Evolutionary conservation across 2,888 invertebrate species (phyloP).

Genomic region (Thelaira solivaga): DNA sequence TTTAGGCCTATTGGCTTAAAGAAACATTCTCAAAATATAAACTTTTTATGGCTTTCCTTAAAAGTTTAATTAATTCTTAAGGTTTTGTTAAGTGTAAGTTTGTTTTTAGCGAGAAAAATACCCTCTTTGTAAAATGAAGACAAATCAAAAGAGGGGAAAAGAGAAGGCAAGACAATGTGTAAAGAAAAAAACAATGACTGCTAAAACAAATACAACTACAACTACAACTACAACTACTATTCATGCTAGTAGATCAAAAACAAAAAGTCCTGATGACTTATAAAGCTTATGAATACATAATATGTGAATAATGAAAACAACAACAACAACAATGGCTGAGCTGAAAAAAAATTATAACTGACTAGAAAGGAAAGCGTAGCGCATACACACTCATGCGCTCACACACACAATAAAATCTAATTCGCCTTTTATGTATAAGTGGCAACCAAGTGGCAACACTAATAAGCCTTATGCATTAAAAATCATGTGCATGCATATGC

Average conservation of each 20-base stretch:
- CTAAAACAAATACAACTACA: background rate
- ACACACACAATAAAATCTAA: background rate
- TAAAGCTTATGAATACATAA: constrained; percentile 59
- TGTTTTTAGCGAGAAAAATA: background rate
- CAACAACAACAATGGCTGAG: constrained; percentile 8
- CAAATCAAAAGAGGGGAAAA: background rate
- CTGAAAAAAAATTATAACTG: background rate
- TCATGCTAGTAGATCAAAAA: constrained; percentile 15
- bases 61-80: too few relatives aligned
- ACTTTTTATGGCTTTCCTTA: too few relatives aligned
- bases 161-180: background rate
- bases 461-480: constrained; percentile 62
- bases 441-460: constrained; percentile 70
- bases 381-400: background rate
- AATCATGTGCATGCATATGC: constrained; percentile 39
- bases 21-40: too few relatives aligned
- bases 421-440: constrained; percentile 50
- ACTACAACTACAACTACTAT: constrained; percentile 25
- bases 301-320: constrained; percentile 18
- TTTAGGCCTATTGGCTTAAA: too few relatives aligned
- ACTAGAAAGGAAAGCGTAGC: constrained; percentile 50
- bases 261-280: constrained; percentile 27
- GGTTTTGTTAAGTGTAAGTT: constrained; percentile 10
- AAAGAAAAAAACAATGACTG: background rate
- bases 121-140: background rate